These are phyloP conservation scores for Actinemys pallida DNA, from an alignment of 2,113 vertebrate genomes.

Conservation along the genomic window DNA sequence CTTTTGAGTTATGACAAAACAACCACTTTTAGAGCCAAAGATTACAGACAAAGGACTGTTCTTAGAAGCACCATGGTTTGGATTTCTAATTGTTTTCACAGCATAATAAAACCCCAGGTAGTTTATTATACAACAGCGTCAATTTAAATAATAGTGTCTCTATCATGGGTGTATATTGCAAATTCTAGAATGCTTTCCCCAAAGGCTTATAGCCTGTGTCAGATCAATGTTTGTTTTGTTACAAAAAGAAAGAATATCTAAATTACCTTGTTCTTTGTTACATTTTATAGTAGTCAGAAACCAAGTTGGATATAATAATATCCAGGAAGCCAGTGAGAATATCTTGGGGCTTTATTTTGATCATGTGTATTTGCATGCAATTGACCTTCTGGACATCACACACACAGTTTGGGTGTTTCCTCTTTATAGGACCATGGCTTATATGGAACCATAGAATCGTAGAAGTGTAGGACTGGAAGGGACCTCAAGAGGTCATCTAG, in stretches of 20 bases:
- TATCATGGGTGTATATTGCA: neutral
- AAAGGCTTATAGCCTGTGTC: neutral
- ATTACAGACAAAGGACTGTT: neutral
- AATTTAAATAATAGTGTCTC: neutral
- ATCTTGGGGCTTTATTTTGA: neutral
- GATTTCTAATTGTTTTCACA: conserved; percentile 40
- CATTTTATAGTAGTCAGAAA: neutral
- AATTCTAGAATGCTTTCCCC: neutral
- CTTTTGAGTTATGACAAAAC: neutral
- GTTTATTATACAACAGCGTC: conserved; percentile 7
- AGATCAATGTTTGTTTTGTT: neutral
- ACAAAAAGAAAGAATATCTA: neutral
- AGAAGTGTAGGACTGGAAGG: neutral
- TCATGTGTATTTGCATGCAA: rapidly evolving
- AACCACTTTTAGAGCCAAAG: neutral
- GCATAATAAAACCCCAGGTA: neutral
- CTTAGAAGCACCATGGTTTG: neutral
- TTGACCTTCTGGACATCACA: neutral
- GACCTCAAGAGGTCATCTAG: neutral
- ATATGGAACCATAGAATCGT: neutral
- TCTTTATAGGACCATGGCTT: neutral
- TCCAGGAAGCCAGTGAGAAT: neutral
- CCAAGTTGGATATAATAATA: neutral
- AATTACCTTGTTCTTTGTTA: neutral
- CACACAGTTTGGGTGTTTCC: rapidly evolving